These are phyloP conservation scores for Xiphophorus hellerii DNA, from an alignment of 2,113 vertebrate genomes.

Conservation along the genomic window DNA sequence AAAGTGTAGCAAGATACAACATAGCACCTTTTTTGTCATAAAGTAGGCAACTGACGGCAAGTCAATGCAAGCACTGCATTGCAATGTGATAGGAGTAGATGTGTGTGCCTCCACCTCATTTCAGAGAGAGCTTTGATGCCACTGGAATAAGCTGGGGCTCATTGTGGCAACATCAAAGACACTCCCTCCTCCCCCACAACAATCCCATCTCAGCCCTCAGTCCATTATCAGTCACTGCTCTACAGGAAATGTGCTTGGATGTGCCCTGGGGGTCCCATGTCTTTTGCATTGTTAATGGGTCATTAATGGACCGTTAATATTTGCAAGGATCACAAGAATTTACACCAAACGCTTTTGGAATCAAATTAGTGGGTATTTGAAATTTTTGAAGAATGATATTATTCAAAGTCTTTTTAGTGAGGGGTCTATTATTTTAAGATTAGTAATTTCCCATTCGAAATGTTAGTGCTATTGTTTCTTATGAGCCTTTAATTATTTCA, in stretches of 20 bases:
- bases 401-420: slow-evolving; percentile 39
- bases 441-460: slow-evolving; percentile 29
- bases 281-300: slow-evolving; percentile 47
- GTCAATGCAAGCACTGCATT: slow-evolving; percentile 21
- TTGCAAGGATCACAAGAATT: slow-evolving; percentile 50
- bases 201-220: slow-evolving; percentile 4
- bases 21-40: slow-evolving; percentile 27
- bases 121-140: slow-evolving; percentile 63
- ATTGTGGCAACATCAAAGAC: slow-evolving; percentile 66
- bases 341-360: slow-evolving; percentile 24
- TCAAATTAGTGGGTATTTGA: slow-evolving; percentile 11
- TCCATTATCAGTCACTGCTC: slow-evolving; percentile 25
- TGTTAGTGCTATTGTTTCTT: slow-evolving; percentile 27
- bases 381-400: slow-evolving; percentile 23
- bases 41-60: slow-evolving; percentile 26
- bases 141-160: slow-evolving; percentile 59
- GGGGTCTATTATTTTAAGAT: slow-evolving; percentile 24
- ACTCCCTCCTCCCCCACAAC: slow-evolving; percentile 48
- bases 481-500: slow-evolving; percentile 9
- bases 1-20: not conserved
- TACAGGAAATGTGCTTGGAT: slow-evolving; percentile 34
- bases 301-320: slow-evolving; percentile 50
- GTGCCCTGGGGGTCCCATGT: slow-evolving; percentile 32
- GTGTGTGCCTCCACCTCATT: slow-evolving; percentile 53
- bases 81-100: slow-evolving; percentile 51